phyloP scores from a whole-genome alignment of 2,113 vertebrate genomes.

The Phoenicopterus ruber region DNA sequence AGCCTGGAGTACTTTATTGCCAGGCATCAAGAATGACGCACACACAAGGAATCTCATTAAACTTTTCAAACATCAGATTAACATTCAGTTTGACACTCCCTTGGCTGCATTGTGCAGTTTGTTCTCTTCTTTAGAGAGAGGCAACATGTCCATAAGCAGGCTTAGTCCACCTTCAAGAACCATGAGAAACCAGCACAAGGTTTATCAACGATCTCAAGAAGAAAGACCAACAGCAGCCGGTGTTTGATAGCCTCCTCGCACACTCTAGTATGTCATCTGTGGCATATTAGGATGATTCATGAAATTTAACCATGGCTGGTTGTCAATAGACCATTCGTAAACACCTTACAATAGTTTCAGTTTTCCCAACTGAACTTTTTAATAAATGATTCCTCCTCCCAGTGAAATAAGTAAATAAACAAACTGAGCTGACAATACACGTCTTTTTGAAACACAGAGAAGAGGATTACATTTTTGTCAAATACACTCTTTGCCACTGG shows the following conservation, averaged over 20 bases:
- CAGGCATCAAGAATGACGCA: neutral
- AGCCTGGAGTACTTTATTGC: neutral
- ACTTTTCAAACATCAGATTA: neutral
- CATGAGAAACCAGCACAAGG: neutral
- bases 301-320: neutral
- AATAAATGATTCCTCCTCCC: neutral
- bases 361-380: neutral
- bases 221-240: neutral
- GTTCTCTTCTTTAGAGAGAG: neutral
- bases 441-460: neutral
- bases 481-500: neutral
- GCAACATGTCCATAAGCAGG: neutral
- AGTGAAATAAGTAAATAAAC: neutral
- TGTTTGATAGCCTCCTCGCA: neutral
- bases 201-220: neutral
- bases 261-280: neutral
- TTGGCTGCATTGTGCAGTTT: neutral
- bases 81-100: neutral
- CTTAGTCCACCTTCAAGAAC: neutral
- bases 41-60: neutral
- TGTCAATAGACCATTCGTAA: neutral
- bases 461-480: neutral
- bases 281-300: neutral
- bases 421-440: neutral
- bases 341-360: neutral